phyloP scores from a whole-genome alignment of 2,113 vertebrate genomes.

The Rhinoderma darwinii region DNA sequence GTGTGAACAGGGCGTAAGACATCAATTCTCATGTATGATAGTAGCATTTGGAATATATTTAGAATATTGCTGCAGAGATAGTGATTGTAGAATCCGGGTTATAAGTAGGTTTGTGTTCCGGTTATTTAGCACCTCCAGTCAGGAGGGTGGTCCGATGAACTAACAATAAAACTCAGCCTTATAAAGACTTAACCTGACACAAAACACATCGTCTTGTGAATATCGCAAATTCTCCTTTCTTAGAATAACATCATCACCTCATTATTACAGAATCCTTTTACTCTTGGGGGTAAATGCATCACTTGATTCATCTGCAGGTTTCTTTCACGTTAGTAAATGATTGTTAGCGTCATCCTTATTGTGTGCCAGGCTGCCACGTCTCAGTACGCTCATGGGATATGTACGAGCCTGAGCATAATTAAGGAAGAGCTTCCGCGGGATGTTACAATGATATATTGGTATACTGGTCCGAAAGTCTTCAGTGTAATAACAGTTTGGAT shows the following conservation, averaged over 20 bases:
- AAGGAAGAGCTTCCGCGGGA: not conserved
- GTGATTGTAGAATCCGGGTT: no score
- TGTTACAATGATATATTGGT: not conserved
- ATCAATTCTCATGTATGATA: no score
- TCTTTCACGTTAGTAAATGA: no score
- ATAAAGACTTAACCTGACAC: no score
- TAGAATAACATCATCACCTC: not conserved
- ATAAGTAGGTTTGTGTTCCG: no score
- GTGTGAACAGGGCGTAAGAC: no score
- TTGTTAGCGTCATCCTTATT: not conserved
- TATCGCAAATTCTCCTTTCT: not conserved
- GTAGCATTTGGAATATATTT: no score
- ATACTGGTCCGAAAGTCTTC: not conserved
- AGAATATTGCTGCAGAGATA: no score
- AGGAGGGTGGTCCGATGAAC: no score
- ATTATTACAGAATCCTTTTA: not conserved
- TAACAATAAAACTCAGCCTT: no score
- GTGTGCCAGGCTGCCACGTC: not conserved
- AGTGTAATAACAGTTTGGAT: not conserved
- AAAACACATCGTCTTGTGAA: not conserved
- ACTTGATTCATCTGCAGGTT: not conserved
- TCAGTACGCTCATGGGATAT: not conserved
- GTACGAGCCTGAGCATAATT: not conserved
- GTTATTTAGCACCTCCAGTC: no score
- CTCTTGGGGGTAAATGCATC: not conserved